Evolutionary conservation across 92 coral and sea anemone genomes (phyloP), one percentile per base, ranked within the genome.

Genomic region (Paramuricea clavata): DNA sequence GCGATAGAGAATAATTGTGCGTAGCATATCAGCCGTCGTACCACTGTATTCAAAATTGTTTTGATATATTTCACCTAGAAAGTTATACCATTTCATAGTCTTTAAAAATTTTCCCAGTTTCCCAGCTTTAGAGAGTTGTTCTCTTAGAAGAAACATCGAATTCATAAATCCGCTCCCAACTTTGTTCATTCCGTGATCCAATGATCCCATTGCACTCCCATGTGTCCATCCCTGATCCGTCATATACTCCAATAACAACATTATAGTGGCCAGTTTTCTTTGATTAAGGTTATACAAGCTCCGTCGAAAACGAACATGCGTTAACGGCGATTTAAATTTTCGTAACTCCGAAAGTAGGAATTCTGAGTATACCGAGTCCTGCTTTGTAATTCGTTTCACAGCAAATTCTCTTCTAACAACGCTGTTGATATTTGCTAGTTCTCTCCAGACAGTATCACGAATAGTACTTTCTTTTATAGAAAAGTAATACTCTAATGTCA

Each of bases 191-290:
- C 88, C 91, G 41, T 92, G 94, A 36, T 89, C 86, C 74, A 92
- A 26, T 0, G 97, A 92, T 19, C 97, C 97, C 12, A 92, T 27
- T n/a, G 85, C 94, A 70, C 97, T 94, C 42, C 97, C 95, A 10
- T 87, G 90, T 5, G 90, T 88, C 87, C 92, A 94, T 22, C 97
- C 95, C 71, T 87, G 94, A 72, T 84, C 94, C 1, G 50, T 41
- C 21, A 79, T 79, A 21, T 79, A 59, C 19, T 41, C 59, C 56
- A 79, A n/a, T 60, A 79, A 21, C 73, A 56, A 49, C 52, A 79
- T 5, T 39, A 79, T 35, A 36, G 54, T 61, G 6, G 59, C 73
- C 23, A 79, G 57, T 27, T 79, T 79, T 9, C 10, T 41, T 33
- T 61, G 23, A 23, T 79, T 59, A 6, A 79, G 70, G 27, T 41